Conservation (phyloP, 2,888 invertebrate genomes). For the Lithosia quadra region DNA sequence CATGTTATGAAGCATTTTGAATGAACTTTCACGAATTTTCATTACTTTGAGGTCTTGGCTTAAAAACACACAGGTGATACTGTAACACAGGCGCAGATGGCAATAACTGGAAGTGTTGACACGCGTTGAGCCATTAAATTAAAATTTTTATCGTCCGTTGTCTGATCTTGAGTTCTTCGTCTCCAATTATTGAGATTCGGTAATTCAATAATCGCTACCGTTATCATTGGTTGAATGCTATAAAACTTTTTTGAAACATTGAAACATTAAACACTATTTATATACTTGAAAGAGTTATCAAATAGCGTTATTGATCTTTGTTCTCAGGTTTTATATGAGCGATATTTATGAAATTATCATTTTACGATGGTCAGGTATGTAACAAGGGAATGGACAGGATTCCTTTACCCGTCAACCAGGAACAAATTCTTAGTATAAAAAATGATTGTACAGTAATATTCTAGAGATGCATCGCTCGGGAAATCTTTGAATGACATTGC, state of each 20-base stretch:
- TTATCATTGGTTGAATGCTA: slow-evolving; percentile 54
- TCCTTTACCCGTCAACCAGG: slow-evolving; percentile 78
- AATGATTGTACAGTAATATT: slow-evolving; percentile 64
- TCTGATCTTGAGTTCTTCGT: slow-evolving; percentile 31
- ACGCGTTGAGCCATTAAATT: slow-evolving; percentile 55
- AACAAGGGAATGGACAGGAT: slow-evolving; percentile 67
- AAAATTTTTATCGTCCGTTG: slow-evolving; percentile 39
- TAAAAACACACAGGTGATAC: slow-evolving; percentile 52
- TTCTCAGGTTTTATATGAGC: slow-evolving; percentile 70
- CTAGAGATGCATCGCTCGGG: slow-evolving; percentile 65
- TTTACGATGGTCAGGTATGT: slow-evolving; percentile 81
- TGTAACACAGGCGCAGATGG: slow-evolving; percentile 53
- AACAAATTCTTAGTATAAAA: slow-evolving; percentile 79
- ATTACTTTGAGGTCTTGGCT: slow-evolving; percentile 41
- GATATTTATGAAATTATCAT: slow-evolving; percentile 76
- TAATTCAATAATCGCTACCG: slow-evolving; percentile 56
- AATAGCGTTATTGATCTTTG: slow-evolving; percentile 62
- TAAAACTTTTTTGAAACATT: slow-evolving; percentile 42
- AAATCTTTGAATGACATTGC: slow-evolving; percentile 80
- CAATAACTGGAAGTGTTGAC: slow-evolving; percentile 55
- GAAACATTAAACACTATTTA: slow-evolving; percentile 58
- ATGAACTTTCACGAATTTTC: slow-evolving; percentile 49
- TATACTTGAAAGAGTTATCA: slow-evolving; percentile 64
- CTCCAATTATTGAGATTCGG: slow-evolving; percentile 37
- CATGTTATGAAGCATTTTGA: slow-evolving; percentile 37